phyloP scores from a whole-genome alignment of 2,113 vertebrate species.

The Empidonax alnorum region DNA sequence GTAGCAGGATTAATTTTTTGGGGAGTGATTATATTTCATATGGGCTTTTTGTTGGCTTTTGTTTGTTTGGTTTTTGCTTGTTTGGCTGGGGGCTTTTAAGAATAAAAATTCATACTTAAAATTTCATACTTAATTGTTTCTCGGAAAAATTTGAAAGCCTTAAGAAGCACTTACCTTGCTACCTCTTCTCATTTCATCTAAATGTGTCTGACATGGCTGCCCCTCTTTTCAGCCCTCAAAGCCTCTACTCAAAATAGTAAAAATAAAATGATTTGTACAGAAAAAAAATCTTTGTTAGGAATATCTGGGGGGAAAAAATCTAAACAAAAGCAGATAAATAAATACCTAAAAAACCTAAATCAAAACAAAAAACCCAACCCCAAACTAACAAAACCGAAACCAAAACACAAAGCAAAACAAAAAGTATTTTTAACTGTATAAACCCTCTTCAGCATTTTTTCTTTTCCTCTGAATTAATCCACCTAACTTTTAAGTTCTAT shows the following conservation, averaged over 20 bases:
- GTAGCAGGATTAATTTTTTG: not conserved
- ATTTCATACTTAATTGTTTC: not conserved
- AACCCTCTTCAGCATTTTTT: not conserved
- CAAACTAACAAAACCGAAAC: not conserved
- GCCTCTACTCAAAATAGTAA: not conserved
- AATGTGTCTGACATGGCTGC: accelerated
- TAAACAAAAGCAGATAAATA: not conserved
- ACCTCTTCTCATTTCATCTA: not conserved
- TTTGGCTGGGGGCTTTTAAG: not conserved
- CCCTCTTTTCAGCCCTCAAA: not conserved
- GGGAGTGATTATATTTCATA: not conserved
- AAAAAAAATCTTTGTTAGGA: not conserved
- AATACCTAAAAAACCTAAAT: not conserved
- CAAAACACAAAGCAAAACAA: not conserved
- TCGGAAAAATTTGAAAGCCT: not conserved
- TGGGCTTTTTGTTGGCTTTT: accelerated
- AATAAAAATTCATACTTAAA: not conserved
- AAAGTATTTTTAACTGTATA: not conserved
- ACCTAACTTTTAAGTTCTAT: not conserved
- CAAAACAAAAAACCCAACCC: not conserved
- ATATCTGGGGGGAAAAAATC: accelerated
- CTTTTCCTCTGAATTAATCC: not conserved
- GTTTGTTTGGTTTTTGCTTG: accelerated
- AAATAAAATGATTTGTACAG: not conserved
- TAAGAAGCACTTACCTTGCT: not conserved